Percentiles rank a stretch among this genome's conserved stretches.
Conservation (phyloP, 2,888 invertebrate species). For the Morpho helenor region DNA sequence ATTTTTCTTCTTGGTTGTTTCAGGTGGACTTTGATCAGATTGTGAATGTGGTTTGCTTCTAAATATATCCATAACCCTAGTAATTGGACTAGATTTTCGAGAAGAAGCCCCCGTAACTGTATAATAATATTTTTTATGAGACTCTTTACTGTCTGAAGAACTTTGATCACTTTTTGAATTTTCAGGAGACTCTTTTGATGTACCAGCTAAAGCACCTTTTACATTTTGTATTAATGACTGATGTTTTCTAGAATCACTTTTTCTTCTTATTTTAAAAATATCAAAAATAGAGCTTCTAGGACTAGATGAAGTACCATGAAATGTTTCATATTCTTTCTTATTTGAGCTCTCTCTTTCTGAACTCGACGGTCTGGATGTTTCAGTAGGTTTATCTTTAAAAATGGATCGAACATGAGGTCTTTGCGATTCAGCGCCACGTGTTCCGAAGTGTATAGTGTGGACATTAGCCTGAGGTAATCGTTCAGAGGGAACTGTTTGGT, state of each 20-base stretch:
- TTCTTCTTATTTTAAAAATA: conserved; percentile 70
- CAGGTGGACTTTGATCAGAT: conserved; percentile 44
- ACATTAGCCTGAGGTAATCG: conserved; percentile 59
- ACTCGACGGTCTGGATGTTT: conserved; percentile 60
- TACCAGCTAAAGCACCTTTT: conserved; percentile 40
- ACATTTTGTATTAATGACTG: conserved; percentile 50
- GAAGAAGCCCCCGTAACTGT: conserved; percentile 74
- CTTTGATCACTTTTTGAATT: conserved; percentile 50
- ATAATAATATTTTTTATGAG: conserved; percentile 72
- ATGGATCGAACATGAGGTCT: conserved; percentile 68
- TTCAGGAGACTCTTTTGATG: conserved; percentile 58
- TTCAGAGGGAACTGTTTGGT: conserved; percentile 51
- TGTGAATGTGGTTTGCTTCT: conserved; percentile 62
- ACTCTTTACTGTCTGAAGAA: conserved; percentile 55
- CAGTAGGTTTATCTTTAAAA: conserved; percentile 61
- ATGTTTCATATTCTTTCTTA: conserved; percentile 70
- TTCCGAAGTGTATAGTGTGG: conserved; percentile 73
- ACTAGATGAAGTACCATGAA: conserved; percentile 73
- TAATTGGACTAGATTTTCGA: conserved; percentile 70
- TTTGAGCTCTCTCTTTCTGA: conserved; percentile 56
- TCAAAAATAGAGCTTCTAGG: conserved; percentile 74
- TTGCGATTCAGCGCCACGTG: conserved; percentile 68
- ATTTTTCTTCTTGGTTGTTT: conserved; percentile 60
- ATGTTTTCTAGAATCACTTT: conserved; percentile 70
- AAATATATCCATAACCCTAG: conserved; percentile 73